A percentile compares a stretch with the other conserved stretches of the same genome.
Evolutionary conservation across 2,797 vertebrate genomes (phyloP).

Genomic region (Capromys pilorides): DNA sequence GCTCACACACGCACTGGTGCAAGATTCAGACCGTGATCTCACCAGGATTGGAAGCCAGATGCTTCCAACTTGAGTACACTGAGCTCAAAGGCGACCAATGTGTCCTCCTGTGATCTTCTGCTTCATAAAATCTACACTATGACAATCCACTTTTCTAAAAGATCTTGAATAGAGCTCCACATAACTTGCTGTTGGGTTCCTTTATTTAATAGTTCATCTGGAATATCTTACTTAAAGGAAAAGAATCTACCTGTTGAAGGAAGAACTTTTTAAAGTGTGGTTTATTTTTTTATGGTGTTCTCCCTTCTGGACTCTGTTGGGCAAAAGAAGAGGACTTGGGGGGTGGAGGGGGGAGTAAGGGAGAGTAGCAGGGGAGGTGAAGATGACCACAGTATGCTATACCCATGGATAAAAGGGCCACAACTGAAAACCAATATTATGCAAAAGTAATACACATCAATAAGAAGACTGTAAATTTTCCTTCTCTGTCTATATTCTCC

Average conservation of each 20-base stretch:
- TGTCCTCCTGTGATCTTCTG: not conserved
- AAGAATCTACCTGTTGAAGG: not conserved
- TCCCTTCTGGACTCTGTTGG: not conserved
- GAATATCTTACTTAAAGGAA: not conserved
- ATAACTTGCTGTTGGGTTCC: not conserved
- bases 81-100: not conserved
- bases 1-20: not conserved
- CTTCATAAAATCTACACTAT: not conserved
- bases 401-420: not conserved
- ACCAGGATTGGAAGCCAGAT: not conserved
- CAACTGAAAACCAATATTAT: not conserved
- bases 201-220: not conserved
- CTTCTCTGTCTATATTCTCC: not conserved
- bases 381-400: not conserved
- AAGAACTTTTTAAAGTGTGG: not conserved
- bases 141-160: conserved; percentile 31
- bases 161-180: not conserved
- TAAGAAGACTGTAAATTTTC: not conserved
- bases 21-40: not conserved
- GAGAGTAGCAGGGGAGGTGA: not conserved
- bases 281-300: not conserved
- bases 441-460: not conserved
- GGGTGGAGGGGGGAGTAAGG: not conserved
- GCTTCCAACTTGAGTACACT: not conserved
- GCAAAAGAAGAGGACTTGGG: not conserved